Evolutionary conservation across 1,140 invertebrate genomes (phyloP).

Genomic region (Zaprionus gabonicus): DNA sequence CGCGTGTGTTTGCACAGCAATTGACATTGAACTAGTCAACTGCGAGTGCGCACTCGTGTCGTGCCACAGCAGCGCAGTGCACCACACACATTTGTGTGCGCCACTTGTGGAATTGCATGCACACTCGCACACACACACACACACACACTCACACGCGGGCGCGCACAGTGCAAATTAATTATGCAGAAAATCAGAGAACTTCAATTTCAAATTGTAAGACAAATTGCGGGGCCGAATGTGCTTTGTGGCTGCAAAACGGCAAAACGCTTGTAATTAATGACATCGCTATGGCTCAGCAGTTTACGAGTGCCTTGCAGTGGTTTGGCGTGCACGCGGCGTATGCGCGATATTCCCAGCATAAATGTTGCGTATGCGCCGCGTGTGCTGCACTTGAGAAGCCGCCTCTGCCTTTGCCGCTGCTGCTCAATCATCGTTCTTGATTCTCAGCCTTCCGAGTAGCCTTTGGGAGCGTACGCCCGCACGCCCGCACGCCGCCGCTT

Average conservation of each 20-base stretch:
- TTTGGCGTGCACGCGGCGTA: constrained; percentile 53
- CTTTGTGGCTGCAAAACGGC: constrained; percentile 16
- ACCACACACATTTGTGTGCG: constrained; percentile 45
- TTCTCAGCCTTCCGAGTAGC: constrained; percentile 70
- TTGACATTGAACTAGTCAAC: constrained; percentile 72
- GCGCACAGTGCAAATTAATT: constrained; percentile 33
- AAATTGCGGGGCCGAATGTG: constrained; percentile 48
- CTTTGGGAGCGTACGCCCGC: constrained; percentile 55
- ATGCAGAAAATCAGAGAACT: constrained; percentile 41
- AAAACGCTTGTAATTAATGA: constrained; percentile 67
- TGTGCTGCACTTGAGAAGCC: constrained; percentile 51
- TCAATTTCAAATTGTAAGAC: constrained; percentile 54
- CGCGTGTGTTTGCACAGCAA: constrained; percentile 59
- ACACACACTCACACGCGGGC: neutral
- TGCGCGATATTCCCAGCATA: constrained; percentile 63
- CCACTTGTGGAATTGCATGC: constrained; percentile 47
- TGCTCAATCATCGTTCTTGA: constrained; percentile 36
- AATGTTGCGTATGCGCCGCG: constrained; percentile 63
- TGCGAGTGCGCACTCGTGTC: constrained; percentile 30
- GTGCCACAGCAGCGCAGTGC: constrained; percentile 43
- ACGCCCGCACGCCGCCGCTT: constrained; percentile 15
- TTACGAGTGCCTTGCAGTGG: constrained; percentile 48
- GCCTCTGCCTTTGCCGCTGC: neutral
- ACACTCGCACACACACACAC: constrained; percentile 8
- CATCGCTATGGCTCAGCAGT: constrained; percentile 71